Evolutionary conservation across 2,888 invertebrate species (phyloP).

Genomic region (Mesoligia furuncula): DNA sequence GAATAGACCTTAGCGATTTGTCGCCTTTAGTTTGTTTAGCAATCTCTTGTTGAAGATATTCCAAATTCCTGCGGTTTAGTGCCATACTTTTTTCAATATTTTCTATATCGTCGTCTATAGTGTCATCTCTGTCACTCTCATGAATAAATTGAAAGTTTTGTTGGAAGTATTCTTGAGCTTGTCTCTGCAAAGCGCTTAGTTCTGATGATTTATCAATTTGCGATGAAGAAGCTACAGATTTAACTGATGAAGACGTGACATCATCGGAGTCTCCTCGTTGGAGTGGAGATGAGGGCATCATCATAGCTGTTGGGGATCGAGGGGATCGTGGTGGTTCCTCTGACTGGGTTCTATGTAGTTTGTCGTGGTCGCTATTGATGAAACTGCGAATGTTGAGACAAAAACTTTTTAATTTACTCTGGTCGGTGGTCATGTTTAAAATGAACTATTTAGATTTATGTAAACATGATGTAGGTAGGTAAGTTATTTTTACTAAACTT

Average conservation of each 20-base stretch:
- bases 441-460: background rate
- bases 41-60: slow-evolving; percentile 89
- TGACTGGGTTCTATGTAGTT: slow-evolving; percentile 95
- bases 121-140: slow-evolving; percentile 89
- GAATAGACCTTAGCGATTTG: slow-evolving; percentile 82
- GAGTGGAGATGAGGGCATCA: slow-evolving; percentile 86
- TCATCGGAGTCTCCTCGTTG: slow-evolving; percentile 86
- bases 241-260: slow-evolving; percentile 84
- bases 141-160: slow-evolving; percentile 90
- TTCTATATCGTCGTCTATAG: slow-evolving; percentile 88
- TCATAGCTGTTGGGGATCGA: slow-evolving; percentile 89
- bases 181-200: slow-evolving; percentile 82
- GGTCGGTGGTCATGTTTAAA: background rate
- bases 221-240: slow-evolving; percentile 85
- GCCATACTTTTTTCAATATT: slow-evolving; percentile 89
- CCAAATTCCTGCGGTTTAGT: slow-evolving; percentile 86
- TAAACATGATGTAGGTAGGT: background rate
- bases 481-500: background rate
- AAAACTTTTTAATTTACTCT: background rate
- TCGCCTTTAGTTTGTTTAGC: slow-evolving; percentile 87
- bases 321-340: slow-evolving; percentile 96
- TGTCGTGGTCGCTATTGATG: slow-evolving; percentile 92
- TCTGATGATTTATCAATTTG: slow-evolving; percentile 87
- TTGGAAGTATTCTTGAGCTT: slow-evolving; percentile 89
- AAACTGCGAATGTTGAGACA: slow-evolving; percentile 74